Base-by-base conservation (phyloP, 1,140 invertebrate species). In the Caligus rogercresseyi region DNA sequence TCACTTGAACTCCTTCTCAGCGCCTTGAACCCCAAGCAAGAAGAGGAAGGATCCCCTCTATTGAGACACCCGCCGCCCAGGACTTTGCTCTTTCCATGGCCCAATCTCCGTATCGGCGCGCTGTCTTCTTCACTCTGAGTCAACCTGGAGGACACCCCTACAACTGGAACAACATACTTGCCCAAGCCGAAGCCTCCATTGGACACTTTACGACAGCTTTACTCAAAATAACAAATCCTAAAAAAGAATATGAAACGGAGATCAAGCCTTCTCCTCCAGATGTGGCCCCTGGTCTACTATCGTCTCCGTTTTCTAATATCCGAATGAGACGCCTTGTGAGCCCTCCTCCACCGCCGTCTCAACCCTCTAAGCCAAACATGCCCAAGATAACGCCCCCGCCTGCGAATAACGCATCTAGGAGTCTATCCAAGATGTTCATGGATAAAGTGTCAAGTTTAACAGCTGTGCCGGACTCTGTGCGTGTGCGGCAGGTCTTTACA, bases 101-200 rank as follows among this genome's bases (percentile, higher is more conserved):
- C 11, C 80, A 76, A 61, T 79, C 80, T 54, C 68, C 70, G 53
- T 1, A 54, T 1, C 75, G 83, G 65, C 77, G 84, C 64, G 64
- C 71, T 43, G 69, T 78, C 58, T 73, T 87, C 19, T 88, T 84
- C 68, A 78, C 78, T 14, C 70, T 88, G 0, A 86, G 84, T 58
- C 79, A 82, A 69, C 85, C 85, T 54, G 82, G 84, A 21, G 82
- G 82, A 55, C 84, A 86, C 72, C 83, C 85, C 1, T 81, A 83
- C 65, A 85, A 83, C 66, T 88, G 85, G 85, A 86, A 83, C 67
- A 76, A 76, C 61, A 69, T 87, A 2, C 73, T 82, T 13, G 75
- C 79, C 66, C 78, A 77, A 66, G 79, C 79, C 69, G 67, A 83
- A 1, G 69, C 68, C 25, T 70, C 80, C 0, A 74, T 86, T 1